A percentile compares a stretch with the other conserved stretches of the same genome.
These are phyloP conservation scores for Lota lota DNA, from an alignment of 2,113 vertebrate species.

Conservation along the genomic window DNA sequence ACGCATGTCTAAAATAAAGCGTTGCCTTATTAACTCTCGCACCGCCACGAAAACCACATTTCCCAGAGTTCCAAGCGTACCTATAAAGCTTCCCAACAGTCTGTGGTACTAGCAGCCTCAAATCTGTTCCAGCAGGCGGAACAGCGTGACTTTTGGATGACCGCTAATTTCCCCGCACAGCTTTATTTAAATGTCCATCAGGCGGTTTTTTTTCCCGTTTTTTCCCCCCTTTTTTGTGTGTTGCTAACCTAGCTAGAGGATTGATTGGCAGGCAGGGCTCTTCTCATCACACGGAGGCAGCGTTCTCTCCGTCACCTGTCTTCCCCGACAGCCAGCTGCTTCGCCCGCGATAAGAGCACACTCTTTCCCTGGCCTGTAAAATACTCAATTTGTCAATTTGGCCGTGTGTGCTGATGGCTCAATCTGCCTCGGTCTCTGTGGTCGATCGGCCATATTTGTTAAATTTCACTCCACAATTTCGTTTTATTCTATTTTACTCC, in stretches of 20 bases:
- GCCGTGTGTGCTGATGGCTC: slow-evolving; percentile 26
- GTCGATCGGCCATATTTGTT: not conserved
- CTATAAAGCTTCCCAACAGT: no score
- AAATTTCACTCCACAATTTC: no score
- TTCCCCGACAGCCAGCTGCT: slow-evolving; percentile 57
- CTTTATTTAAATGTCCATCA: slow-evolving; percentile 12
- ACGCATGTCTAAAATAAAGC: no score
- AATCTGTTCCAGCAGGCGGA: no score
- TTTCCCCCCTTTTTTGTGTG: not conserved
- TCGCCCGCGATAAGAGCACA: slow-evolving; percentile 59
- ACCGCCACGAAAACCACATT: no score
- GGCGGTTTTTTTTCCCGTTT: not conserved
- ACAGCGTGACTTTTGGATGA: slow-evolving; percentile 17
- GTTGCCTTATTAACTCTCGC: no score
- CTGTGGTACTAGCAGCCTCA: no score
- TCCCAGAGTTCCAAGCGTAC: no score
- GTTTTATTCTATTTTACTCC: not conserved
- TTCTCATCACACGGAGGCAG: slow-evolving; percentile 26
- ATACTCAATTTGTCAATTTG: slow-evolving; percentile 40
- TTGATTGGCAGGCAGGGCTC: slow-evolving; percentile 42
- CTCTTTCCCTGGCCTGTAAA: slow-evolving; percentile 42
- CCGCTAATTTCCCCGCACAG: slow-evolving; percentile 15
- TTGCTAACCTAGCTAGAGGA: slow-evolving; percentile 16
- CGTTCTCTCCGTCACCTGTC: slow-evolving; percentile 47
- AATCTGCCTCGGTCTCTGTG: slow-evolving; percentile 21